phyloP scores from a whole-genome alignment of 2,797 vertebrate genomes.

The Clarias pachynema region DNA sequence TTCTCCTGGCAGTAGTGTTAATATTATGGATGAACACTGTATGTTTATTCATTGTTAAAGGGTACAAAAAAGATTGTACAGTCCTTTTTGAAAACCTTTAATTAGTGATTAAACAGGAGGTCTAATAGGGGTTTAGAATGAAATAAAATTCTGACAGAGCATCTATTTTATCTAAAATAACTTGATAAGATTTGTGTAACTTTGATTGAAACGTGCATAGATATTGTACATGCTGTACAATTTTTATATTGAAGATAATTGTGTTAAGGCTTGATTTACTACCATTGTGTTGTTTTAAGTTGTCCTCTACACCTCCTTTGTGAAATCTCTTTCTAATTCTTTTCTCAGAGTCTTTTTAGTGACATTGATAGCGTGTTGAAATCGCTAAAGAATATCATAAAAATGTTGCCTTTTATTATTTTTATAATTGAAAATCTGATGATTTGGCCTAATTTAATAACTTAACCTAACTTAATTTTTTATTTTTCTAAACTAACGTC shows the following conservation, averaged over 20 bases:
- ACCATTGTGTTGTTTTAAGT: not conserved
- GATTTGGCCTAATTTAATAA: not conserved
- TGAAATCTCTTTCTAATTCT: not conserved
- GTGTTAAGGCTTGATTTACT: not conserved
- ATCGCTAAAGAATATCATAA: not conserved
- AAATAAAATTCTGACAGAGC: not conserved
- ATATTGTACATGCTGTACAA: not conserved
- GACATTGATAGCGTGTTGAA: not conserved
- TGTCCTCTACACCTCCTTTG: not conserved
- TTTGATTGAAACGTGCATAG: not conserved
- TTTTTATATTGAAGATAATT: not conserved
- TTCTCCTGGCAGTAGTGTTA: too few relatives aligned
- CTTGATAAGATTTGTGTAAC: not conserved
- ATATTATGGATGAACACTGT: not conserved
- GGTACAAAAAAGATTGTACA: not conserved
- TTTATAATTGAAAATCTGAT: not conserved
- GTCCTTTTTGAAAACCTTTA: not conserved
- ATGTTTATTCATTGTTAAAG: not conserved
- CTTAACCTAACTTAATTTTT: too few relatives aligned
- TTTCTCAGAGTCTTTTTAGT: not conserved
- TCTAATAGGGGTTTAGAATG: not conserved
- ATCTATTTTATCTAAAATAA: not conserved
- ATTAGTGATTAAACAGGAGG: not conserved
- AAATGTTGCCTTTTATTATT: not conserved
- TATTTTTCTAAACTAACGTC: not conserved